phyloP scores from a whole-genome alignment of 2,797 vertebrate species.

The Erpetoichthys calabaricus region DNA sequence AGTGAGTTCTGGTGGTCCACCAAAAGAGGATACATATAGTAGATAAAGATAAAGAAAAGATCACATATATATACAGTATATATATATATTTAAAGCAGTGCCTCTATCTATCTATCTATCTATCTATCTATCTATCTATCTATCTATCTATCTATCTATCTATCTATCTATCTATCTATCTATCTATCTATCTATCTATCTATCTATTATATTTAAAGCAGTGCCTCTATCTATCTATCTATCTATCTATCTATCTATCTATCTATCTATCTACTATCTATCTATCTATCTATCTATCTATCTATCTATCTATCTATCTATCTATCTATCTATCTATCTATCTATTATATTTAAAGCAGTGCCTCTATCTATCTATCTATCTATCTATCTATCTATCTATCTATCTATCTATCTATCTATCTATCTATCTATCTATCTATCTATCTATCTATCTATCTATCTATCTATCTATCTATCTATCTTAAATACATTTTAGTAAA shows the following conservation, averaged over 20 bases:
- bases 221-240: neutral
- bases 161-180: neutral
- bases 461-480: neutral
- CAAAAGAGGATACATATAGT: too few relatives aligned
- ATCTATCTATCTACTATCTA: neutral
- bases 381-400: neutral
- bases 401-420: neutral
- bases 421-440: neutral
- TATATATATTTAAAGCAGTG: too few relatives aligned
- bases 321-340: too few relatives aligned
- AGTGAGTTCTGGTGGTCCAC: too few relatives aligned
- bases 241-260: neutral
- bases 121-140: neutral
- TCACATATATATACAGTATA: neutral
- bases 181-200: too few relatives aligned
- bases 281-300: neutral
- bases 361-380: neutral
- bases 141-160: neutral
- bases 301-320: neutral
- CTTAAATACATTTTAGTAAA: constrained; percentile 1
- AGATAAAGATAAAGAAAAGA: too few relatives aligned
- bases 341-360: neutral
- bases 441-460: neutral
- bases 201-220: too few relatives aligned
- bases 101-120: neutral